Evolutionary conservation across 2,113 vertebrate species (phyloP).

Genomic region (Microtus pennsylvanicus): DNA sequence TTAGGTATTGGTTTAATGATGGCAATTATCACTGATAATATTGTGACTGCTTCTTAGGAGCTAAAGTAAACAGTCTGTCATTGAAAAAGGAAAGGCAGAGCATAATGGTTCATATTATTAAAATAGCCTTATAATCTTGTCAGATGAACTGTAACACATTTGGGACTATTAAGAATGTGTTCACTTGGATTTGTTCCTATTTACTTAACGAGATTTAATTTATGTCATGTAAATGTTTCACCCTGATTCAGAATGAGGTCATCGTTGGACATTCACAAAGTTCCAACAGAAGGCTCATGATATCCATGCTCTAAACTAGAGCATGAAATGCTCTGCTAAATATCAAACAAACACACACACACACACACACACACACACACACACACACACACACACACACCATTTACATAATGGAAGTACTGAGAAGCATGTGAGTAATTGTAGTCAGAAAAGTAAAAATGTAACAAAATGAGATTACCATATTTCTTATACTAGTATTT

Average conservation of each 20-base stretch:
- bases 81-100: constrained; percentile 71
- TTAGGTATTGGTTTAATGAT: constrained; percentile 76
- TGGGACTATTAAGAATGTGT: constrained; percentile 68
- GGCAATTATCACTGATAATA: constrained; percentile 66
- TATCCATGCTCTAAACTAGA: neutral
- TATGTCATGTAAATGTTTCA: constrained; percentile 70
- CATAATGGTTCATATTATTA: constrained; percentile 78
- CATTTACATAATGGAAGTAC: neutral
- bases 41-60: constrained; percentile 66
- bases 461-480: neutral
- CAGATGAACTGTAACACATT: constrained; percentile 81
- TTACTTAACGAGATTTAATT: constrained; percentile 80
- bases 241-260: constrained; percentile 62
- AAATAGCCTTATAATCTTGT: constrained; percentile 77
- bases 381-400: neutral
- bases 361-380: neutral
- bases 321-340: neutral
- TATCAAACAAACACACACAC: neutral
- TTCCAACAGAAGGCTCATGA: neutral
- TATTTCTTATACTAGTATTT: no score
- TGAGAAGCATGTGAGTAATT: neutral
- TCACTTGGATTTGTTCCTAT: constrained; percentile 74
- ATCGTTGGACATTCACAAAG: constrained; percentile 15
- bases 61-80: constrained; percentile 75
- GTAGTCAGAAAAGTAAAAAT: neutral